Conservation (phyloP, 2,113 vertebrate genomes). For the Rhinichthys klamathensis region DNA sequence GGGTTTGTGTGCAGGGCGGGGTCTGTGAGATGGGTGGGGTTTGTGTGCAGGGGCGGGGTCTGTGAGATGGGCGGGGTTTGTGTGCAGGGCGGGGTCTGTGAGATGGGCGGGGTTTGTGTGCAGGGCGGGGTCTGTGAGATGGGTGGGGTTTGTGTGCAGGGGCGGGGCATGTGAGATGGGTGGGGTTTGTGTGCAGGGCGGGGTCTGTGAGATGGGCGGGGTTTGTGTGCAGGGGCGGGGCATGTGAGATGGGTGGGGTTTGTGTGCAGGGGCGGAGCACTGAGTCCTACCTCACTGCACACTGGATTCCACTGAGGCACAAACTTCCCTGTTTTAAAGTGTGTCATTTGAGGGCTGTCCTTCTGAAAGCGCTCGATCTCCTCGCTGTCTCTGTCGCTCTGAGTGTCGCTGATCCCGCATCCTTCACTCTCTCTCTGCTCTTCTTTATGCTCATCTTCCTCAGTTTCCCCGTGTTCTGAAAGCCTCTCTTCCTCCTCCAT, state of each 20-base stretch:
- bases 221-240: too few relatives aligned
- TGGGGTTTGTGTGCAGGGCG: too few relatives aligned
- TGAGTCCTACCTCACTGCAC: conserved; percentile 27
- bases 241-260: not conserved
- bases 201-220: not conserved
- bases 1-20: too few relatives aligned
- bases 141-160: not conserved
- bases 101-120: not conserved
- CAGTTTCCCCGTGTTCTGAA: not conserved
- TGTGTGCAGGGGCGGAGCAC: not conserved
- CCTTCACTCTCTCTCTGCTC: not conserved
- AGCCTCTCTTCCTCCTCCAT: not conserved
- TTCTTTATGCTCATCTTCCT: not conserved
- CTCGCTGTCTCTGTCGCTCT: not conserved
- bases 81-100: not conserved
- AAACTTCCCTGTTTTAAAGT: conserved; percentile 19
- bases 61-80: too few relatives aligned
- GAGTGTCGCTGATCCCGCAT: not conserved
- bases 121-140: too few relatives aligned
- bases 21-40: too few relatives aligned
- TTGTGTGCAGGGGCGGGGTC: not conserved
- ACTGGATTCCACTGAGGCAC: conserved; percentile 35
- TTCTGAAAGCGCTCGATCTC: not conserved
- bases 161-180: too few relatives aligned
- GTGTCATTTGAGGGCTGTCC: not conserved